Evolutionary conservation across 2,113 vertebrate genomes (phyloP).

Genomic region (Urocitellus parryii): DNA sequence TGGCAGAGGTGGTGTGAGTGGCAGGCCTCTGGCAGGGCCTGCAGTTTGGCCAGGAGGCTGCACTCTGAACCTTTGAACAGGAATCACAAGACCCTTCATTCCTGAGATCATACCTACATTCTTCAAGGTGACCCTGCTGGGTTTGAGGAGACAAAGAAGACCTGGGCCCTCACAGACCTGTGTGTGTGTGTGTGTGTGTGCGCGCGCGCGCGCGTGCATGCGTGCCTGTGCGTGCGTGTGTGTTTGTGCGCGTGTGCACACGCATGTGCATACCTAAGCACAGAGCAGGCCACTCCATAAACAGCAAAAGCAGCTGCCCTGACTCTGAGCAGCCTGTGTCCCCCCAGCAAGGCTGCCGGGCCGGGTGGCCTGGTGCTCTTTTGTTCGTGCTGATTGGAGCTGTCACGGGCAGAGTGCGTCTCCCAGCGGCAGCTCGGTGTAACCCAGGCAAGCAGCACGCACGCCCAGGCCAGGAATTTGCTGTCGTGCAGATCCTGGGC

Average conservation of each 20-base stretch:
- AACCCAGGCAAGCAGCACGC: slow-evolving; percentile 59
- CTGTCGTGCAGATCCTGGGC: fast-evolving
- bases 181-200: neutral
- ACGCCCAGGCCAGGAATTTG: slow-evolving; percentile 8
- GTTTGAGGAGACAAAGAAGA: neutral
- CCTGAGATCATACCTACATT: too few species aligned
- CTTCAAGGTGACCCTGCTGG: neutral
- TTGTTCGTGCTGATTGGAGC: slow-evolving; percentile 78
- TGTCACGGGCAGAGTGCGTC: slow-evolving; percentile 63
- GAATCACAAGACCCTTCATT: neutral
- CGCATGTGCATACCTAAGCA: neutral
- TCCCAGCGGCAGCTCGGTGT: slow-evolving; percentile 78
- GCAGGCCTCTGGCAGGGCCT: neutral
- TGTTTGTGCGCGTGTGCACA: fast-evolving
- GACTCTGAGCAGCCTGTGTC: slow-evolving; percentile 54
- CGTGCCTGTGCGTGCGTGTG: too few species aligned
- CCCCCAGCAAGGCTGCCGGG: slow-evolving; percentile 49
- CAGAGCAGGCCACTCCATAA: neutral
- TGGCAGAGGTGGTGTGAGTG: neutral
- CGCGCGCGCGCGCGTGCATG: too few species aligned
- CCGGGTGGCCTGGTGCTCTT: slow-evolving; percentile 77
- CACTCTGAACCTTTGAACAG: neutral
- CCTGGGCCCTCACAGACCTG: neutral
- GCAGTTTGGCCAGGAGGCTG: neutral
- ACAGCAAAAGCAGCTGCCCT: slow-evolving; percentile 69